Evolutionary conservation across 2,888 invertebrate genomes (phyloP), one percentile per base, ranked within the genome.

Genomic region (Agrypnus murinus): DNA sequence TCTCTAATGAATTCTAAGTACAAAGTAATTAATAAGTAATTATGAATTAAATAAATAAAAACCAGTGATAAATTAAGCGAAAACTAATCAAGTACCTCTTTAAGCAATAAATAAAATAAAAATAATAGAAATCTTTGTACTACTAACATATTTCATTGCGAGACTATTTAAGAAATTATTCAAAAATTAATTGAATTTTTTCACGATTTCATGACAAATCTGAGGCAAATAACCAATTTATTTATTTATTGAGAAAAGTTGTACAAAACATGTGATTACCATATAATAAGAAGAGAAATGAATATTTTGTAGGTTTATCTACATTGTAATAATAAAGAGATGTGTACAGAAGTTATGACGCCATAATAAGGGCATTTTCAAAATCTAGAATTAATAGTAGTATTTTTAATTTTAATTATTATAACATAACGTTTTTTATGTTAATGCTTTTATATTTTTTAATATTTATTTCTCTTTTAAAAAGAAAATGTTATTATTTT

Each of bases 311-410:
- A 59, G 34, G 25, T 25, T 25, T 59, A 66, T 64, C 43, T 65
- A 65, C 46, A 45, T 60, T 50, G 14, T 9, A n/a, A 38, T 38
- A 38, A 34, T 17, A 19, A 38, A 58, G 50, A 60, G 50, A 60
- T 45, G 66, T 71, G 70, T 65, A 71, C 65, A 69, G 59, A 66
- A 66, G 60, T 60, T 60, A 38, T 40, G 53, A 65, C 19, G 66
- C 65, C 65, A 66, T 65, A 66, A 34, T 38, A 45, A 55, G 70
- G 70, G 70, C 70, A 71, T 71, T 70, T 67, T 66, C 46, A 34
- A 50, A 25, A 59, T 68, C 40, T 58, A 58, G 40, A 58, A 43
- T n/a, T n/a, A n/a, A n/a, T 38, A 38, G 31, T 43, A 58, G 19
- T 58, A 58, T 58, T 58, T 58, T 7, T 58, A 58, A 58, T 58